Evolutionary conservation across 1,140 invertebrate species (phyloP).

Genomic region (Drosophila aff.): DNA sequence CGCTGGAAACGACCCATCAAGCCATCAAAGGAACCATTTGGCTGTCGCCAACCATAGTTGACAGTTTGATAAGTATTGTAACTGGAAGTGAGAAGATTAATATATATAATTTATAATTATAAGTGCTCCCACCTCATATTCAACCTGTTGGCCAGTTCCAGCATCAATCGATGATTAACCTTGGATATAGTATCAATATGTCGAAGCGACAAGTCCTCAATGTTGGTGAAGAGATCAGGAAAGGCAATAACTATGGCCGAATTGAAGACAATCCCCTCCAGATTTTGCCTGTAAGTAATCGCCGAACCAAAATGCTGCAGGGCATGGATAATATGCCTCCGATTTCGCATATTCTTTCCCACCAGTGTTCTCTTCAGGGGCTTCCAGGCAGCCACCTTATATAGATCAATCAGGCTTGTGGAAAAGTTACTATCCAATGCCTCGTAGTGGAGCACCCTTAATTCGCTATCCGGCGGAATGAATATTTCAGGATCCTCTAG

Average conservation of each 20-base stretch:
- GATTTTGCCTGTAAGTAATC: constrained; percentile 71
- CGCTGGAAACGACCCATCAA: constrained; percentile 86
- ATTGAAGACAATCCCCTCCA: constrained; percentile 77
- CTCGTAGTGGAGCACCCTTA: constrained; percentile 52
- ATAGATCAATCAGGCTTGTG: constrained; percentile 61
- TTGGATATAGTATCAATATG: constrained; percentile 87
- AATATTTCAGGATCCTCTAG: constrained; percentile 74
- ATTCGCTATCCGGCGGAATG: constrained; percentile 73
- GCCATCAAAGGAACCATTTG: constrained; percentile 86
- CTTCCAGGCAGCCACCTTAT: constrained; percentile 70
- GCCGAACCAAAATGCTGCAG: constrained; percentile 69
- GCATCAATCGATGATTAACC: constrained; percentile 85
- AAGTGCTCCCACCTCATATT: constrained; percentile 84
- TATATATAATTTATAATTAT: not conserved
- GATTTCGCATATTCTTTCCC: constrained; percentile 32
- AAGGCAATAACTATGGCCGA: constrained; percentile 79
- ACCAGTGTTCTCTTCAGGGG: constrained; percentile 48
- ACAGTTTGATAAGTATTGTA: constrained; percentile 86
- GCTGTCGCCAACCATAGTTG: constrained; percentile 86
- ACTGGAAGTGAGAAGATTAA: constrained; percentile 55
- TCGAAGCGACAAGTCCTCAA: constrained; percentile 84
- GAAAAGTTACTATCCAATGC: constrained; percentile 4
- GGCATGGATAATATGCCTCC: constrained; percentile 46
- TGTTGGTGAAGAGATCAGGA: constrained; percentile 79
- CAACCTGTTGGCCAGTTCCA: constrained; percentile 85